These are phyloP conservation scores for Synergus gifuensis DNA, from an alignment of 2,888 invertebrate species.

Conservation along the genomic window DNA sequence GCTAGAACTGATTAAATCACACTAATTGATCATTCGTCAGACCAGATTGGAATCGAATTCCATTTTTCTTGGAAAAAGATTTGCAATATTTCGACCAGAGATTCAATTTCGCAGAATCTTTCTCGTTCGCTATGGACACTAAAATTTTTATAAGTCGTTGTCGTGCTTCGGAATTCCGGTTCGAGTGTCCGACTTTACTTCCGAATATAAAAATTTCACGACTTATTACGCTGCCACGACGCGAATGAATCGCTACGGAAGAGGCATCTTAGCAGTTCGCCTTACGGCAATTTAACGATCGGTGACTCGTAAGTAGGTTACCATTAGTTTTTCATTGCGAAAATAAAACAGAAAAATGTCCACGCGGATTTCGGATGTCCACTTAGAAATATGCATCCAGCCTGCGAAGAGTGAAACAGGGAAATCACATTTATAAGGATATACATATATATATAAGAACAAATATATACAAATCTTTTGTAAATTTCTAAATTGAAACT, in stretches of 20 bases:
- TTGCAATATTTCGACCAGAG: neutral
- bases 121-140: neutral
- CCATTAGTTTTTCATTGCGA: neutral
- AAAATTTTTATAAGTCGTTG: slow-evolving; percentile 31
- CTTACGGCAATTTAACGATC: slow-evolving; percentile 5
- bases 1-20: slow-evolving; percentile 10
- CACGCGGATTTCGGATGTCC: neutral
- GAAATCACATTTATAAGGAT: slow-evolving; percentile 26
- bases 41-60: neutral
- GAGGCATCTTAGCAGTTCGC: neutral
- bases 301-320: slow-evolving; percentile 20
- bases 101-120: slow-evolving; percentile 8
- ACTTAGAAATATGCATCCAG: slow-evolving; percentile 1
- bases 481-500: slow-evolving; percentile 12
- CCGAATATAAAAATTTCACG: slow-evolving; percentile 38
- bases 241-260: neutral
- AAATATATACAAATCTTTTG: slow-evolving; percentile 29
- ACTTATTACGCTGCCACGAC: slow-evolving; percentile 30
- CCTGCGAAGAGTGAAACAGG: neutral
- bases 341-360: neutral
- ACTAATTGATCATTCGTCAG: slow-evolving; percentile 27
- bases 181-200: slow-evolving; percentile 28
- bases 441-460: neutral
- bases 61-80: neutral
- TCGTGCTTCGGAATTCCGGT: slow-evolving; percentile 17